Evolutionary conservation across 2,113 vertebrate genomes (phyloP).

Genomic region (Lycaon pictus): DNA sequence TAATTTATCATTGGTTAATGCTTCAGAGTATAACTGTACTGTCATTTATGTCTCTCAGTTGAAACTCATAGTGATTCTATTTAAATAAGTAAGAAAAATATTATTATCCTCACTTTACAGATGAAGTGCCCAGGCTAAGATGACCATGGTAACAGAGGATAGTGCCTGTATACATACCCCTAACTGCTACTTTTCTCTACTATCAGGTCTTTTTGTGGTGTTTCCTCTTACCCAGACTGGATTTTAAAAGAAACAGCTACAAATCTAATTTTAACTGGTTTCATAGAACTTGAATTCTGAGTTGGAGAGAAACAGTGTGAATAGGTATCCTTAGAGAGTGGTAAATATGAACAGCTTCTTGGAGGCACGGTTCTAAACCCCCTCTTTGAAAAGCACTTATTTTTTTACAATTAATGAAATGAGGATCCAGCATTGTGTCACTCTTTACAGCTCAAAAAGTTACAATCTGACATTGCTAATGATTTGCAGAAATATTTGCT

Average conservation of each 20-base stretch:
- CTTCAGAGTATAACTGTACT: neutral
- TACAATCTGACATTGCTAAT: neutral
- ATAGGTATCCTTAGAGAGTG: neutral
- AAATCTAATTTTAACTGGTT: neutral
- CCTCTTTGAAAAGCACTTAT: neutral
- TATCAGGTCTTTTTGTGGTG: neutral
- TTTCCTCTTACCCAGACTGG: neutral
- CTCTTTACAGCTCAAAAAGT: conserved; percentile 10
- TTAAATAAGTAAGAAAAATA: neutral
- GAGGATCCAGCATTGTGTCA: neutral
- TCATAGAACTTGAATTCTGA: neutral
- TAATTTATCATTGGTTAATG: neutral
- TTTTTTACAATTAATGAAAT: neutral
- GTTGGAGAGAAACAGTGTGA: neutral
- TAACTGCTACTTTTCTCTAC: neutral
- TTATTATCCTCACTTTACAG: neutral
- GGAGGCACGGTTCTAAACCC: neutral
- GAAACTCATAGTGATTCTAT: neutral
- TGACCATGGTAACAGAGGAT: neutral
- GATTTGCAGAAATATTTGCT: neutral
- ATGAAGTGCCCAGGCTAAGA: neutral
- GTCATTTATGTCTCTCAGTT: neutral
- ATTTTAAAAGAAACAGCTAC: conserved; percentile 27
- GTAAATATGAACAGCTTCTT: neutral
- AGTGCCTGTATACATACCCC: neutral